phyloP scores from a whole-genome alignment of 2,888 invertebrate genomes.

The Taphrorychus bicolor region DNA sequence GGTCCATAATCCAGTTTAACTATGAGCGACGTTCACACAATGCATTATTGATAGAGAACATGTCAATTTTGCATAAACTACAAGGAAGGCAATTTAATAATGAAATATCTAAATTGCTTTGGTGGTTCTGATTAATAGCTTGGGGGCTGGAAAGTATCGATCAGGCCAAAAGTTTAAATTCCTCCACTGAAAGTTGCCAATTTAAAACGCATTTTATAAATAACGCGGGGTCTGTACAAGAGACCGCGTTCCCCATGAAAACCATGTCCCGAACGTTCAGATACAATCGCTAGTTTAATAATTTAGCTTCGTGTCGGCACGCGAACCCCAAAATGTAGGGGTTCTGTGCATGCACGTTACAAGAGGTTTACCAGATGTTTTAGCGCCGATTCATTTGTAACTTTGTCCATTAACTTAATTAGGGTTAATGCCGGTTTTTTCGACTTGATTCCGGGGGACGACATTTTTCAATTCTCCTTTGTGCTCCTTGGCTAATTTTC shows the following conservation, averaged over 20 bases:
- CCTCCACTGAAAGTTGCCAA: constrained; percentile 1
- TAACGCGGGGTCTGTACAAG: background rate
- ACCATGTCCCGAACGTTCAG: constrained; percentile 12
- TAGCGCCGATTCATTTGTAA: constrained; percentile 13
- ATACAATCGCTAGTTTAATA: constrained; percentile 13
- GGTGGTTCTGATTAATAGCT: background rate
- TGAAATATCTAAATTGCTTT: constrained; percentile 5
- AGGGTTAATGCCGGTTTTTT: background rate
- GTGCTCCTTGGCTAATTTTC: background rate
- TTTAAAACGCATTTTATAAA: constrained; percentile 16
- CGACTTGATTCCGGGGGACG: background rate
- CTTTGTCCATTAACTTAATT: constrained; percentile 12
- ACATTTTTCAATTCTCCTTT: background rate
- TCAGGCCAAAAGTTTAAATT: background rate
- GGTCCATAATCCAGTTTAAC: constrained; percentile 1
- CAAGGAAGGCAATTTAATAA: background rate
- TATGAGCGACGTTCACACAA: background rate
- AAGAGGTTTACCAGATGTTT: constrained; percentile 13
- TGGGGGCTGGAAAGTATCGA: background rate
- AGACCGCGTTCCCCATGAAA: constrained; percentile 12
- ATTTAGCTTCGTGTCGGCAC: constrained; percentile 11
- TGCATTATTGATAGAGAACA: constrained; percentile 2
- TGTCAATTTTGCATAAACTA: constrained; percentile 1
- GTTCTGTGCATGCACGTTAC: constrained; percentile 14
- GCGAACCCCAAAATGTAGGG: constrained; percentile 13